Evolutionary conservation across 2,797 vertebrate genomes (phyloP).

Genomic region (Chelon labrosus): DNA sequence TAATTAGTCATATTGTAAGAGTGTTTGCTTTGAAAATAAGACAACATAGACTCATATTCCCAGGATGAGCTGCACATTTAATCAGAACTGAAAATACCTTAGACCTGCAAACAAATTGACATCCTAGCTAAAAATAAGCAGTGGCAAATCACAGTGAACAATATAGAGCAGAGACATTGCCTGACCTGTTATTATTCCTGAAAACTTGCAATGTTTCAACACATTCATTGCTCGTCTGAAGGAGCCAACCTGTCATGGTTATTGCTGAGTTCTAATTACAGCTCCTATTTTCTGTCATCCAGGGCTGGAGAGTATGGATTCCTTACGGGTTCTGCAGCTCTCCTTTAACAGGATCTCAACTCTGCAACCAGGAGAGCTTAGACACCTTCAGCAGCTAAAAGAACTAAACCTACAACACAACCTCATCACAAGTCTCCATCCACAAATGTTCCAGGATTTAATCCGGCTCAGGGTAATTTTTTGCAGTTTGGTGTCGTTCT

Average conservation of each 20-base stretch:
- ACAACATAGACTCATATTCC: conserved; percentile 16
- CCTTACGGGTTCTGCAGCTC: conserved; percentile 85
- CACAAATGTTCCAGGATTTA: conserved; percentile 85
- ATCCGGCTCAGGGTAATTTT: conserved; percentile 85
- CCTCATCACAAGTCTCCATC: conserved; percentile 86
- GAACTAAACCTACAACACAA: conserved; percentile 88
- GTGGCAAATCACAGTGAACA: conserved; percentile 6
- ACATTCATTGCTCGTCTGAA: conserved; percentile 7
- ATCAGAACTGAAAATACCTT: conserved; percentile 4
- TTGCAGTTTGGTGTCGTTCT: too few species aligned
- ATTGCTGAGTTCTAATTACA: conserved; percentile 28
- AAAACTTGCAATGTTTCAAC: conserved; percentile 26
- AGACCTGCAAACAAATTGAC: neutral
- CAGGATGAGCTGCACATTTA: conserved; percentile 5
- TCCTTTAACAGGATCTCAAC: conserved; percentile 87
- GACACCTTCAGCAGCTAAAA: conserved; percentile 82
- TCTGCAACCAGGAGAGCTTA: conserved; percentile 79
- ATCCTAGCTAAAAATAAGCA: conserved; percentile 2
- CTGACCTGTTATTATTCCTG: conserved; percentile 14
- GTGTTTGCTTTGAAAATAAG: conserved; percentile 20
- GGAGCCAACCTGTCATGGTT: neutral
- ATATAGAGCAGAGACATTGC: conserved; percentile 16
- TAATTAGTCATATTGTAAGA: conserved; percentile 38
- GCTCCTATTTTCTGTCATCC: conserved; percentile 40
- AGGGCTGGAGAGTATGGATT: conserved; percentile 74